Conservation (phyloP, 2,113 vertebrate genomes). For the Bettongia penicillata region DNA sequence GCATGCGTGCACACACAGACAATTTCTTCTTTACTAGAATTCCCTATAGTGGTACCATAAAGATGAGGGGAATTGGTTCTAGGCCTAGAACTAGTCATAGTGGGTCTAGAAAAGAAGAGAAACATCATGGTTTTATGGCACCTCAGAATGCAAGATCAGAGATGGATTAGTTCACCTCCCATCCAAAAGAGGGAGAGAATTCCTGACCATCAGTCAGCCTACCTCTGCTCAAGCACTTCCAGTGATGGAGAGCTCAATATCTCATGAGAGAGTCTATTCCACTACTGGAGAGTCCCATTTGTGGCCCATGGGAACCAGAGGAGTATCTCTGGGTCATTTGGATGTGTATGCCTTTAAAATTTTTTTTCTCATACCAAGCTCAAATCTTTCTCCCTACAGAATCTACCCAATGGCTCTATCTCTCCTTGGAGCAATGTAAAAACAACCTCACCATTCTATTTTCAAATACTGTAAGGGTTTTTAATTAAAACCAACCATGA, state of each 20-base stretch:
- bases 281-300: not conserved
- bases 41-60: not conserved
- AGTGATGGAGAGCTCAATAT: not conserved
- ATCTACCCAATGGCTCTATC: not conserved
- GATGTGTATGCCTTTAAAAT: not conserved
- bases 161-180: not conserved
- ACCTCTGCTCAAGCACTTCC: not conserved
- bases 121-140: not conserved
- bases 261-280: not conserved
- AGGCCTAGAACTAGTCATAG: not conserved
- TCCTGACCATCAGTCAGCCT: not conserved
- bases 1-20: not conserved
- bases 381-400: not conserved
- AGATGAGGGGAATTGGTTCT: not conserved
- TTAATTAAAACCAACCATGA: not conserved
- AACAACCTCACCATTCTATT: not conserved
- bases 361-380: not conserved
- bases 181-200: not conserved
- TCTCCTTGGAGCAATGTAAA: not conserved
- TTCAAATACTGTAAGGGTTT: not conserved
- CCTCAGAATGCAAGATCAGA: not conserved
- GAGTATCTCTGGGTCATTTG: not conserved
- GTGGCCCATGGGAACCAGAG: not conserved
- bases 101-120: not conserved
- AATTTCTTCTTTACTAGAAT: not conserved